Base-by-base conservation (phyloP, 2,113 vertebrate genomes). In the Pholis gunnellus region DNA sequence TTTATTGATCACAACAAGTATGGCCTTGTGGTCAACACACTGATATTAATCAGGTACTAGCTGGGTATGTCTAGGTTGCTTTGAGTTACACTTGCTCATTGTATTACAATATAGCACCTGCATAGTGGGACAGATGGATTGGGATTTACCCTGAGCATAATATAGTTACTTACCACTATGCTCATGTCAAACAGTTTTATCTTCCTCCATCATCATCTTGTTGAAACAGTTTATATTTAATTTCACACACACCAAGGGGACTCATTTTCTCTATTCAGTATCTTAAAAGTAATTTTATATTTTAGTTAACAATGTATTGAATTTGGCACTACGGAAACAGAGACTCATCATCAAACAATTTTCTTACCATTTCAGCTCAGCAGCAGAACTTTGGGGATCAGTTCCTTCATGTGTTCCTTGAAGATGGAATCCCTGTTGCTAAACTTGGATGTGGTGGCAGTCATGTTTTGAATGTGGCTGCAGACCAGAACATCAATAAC, bases 401-500 rank as follows among this genome's bases (percentile, higher is more conserved):
- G 5, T 97, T 97, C 83, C 95, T 98, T 78, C 96, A 97, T 44
- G 86, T 97, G n/a, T 97, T 96, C 84, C 94, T 97, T 66, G 75
- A 94, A 87, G 95, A 97, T 73, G 96, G 96, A 86, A 94, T 60
- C 76, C 95, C 93, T n/a, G 92, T 86, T 31, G 91, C 93, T 89
- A 89, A 89, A 74, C 88, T 97, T 2, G 87, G 94, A 50, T 98
- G 96, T 83, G 93, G 95, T 84, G 87, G 64, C 48, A 87, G 88
- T 57, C 89, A 79, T 77, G 91, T 96, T 84, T 87, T 98, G 90
- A 94, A 82, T 69, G 87, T 93, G 13, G 92, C 92, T 9, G 48
- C 92, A 54, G 92, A 83, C 34, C 92, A 95, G 3, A 94, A 72
- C 69, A 86, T 96, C 87, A 94, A 77, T 81, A 92, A 78, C 18